Evolutionary conservation across 2,797 vertebrate genomes (phyloP).

Genomic region (Enteromius mattozi): DNA sequence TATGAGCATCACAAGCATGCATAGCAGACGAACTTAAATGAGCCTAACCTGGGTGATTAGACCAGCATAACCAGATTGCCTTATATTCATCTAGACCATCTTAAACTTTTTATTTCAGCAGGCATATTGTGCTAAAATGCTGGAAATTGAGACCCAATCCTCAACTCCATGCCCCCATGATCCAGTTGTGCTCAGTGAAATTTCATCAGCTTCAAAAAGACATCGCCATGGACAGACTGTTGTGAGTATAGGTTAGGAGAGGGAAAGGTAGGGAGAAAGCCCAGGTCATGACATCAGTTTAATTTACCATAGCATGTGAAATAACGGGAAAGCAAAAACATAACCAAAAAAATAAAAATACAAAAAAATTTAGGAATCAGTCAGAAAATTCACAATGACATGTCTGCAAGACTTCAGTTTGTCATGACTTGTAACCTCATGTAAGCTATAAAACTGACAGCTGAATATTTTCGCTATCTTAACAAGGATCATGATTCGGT

Average conservation of each 20-base stretch:
- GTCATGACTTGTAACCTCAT: constrained; percentile 21
- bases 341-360: neutral
- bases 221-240: neutral
- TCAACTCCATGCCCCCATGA: neutral
- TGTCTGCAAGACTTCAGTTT: constrained; percentile 15
- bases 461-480: constrained; percentile 50
- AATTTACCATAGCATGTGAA: constrained; percentile 12
- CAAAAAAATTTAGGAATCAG: neutral
- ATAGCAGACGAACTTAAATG: neutral
- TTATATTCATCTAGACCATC: too few relatives aligned
- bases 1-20: neutral
- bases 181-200: neutral
- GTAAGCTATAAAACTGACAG: constrained; percentile 50
- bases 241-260: neutral
- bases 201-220: constrained; percentile 12
- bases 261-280: neutral
- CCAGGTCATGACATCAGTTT: neutral
- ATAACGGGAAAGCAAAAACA: neutral
- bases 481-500: constrained; percentile 34
- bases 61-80: neutral
- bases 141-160: neutral
- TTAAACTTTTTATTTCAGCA: neutral
- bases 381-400: constrained; percentile 7
- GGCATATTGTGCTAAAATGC: neutral
- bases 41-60: neutral